These are phyloP conservation scores for Leptodactylus fallax DNA, from an alignment of 2,797 vertebrate species.

Conservation along the genomic window DNA sequence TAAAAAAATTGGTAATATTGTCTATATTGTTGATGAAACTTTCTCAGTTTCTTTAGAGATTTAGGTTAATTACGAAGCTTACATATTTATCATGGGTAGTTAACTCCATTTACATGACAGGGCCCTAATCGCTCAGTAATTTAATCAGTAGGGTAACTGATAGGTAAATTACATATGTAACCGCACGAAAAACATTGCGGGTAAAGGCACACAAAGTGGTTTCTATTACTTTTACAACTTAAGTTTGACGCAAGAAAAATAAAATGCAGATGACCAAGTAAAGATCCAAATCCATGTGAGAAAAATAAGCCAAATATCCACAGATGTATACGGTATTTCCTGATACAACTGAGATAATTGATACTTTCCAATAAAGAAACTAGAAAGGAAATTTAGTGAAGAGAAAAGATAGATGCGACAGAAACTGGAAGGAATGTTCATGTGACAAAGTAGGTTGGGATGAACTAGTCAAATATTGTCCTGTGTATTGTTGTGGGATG, in stretches of 20 bases:
- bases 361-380: not conserved
- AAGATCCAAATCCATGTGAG: not conserved
- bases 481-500: no score
- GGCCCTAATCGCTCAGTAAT: slow-evolving; percentile 21
- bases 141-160: slow-evolving; percentile 32
- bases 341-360: slow-evolving; percentile 1
- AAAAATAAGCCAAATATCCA: not conserved
- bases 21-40: no score
- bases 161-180: slow-evolving; percentile 40
- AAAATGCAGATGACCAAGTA: not conserved
- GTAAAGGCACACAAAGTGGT: not conserved
- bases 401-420: no score
- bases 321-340: slow-evolving; percentile 13
- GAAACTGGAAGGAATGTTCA: no score
- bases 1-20: no score
- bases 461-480: not conserved
- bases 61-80: slow-evolving; percentile 34
- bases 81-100: slow-evolving; percentile 38
- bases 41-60: no score
- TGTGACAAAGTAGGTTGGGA: no score
- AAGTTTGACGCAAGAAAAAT: not conserved
- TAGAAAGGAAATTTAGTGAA: not conserved
- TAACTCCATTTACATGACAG: slow-evolving; percentile 26
- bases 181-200: not conserved
- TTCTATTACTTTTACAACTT: not conserved